Percentiles rank a stretch among this genome's conserved stretches.
Evolutionary conservation across 1,140 invertebrate genomes (phyloP).

Genomic region (Halyomorpha halys): DNA sequence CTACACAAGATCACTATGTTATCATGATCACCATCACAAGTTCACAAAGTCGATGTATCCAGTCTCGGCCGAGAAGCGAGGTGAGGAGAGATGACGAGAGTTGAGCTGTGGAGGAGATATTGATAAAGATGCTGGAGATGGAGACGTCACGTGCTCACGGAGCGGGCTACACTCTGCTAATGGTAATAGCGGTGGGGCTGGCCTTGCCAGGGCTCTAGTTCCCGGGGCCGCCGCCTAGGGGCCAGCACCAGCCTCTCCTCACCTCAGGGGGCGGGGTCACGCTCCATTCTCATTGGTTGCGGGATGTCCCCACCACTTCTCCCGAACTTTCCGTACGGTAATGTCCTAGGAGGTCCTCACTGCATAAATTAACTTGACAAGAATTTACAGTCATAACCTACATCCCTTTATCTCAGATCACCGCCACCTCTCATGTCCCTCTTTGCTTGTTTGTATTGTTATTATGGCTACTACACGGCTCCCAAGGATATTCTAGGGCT

Average conservation of each 20-base stretch:
- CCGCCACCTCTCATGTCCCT: neutral
- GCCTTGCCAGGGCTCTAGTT: conserved; percentile 5
- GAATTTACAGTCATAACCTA: conserved; percentile 9
- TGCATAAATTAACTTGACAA: conserved; percentile 9
- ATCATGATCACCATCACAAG: conserved; percentile 16
- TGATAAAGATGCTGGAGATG: conserved; percentile 3
- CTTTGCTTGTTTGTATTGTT: neutral
- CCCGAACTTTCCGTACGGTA: neutral
- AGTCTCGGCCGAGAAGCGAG: neutral
- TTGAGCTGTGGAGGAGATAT: neutral
- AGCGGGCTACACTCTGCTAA: conserved; percentile 8
- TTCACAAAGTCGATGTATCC: conserved; percentile 3
- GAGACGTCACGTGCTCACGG: neutral
- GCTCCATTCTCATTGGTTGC: neutral
- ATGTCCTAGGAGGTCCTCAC: neutral
- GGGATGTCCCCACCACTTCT: neutral
- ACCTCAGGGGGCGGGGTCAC: neutral
- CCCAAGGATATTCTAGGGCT: too few relatives aligned
- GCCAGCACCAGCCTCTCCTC: conserved; percentile 2
- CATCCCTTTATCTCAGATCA: conserved; percentile 2
- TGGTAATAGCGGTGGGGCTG: conserved; percentile 12
- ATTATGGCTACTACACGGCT: too few relatives aligned
- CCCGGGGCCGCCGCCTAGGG: neutral
- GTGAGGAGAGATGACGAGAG: neutral
- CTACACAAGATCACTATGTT: conserved; percentile 5